These are phyloP conservation scores for Denticeps clupeoides DNA, from an alignment of 2,797 vertebrate species.

Conservation along the genomic window DNA sequence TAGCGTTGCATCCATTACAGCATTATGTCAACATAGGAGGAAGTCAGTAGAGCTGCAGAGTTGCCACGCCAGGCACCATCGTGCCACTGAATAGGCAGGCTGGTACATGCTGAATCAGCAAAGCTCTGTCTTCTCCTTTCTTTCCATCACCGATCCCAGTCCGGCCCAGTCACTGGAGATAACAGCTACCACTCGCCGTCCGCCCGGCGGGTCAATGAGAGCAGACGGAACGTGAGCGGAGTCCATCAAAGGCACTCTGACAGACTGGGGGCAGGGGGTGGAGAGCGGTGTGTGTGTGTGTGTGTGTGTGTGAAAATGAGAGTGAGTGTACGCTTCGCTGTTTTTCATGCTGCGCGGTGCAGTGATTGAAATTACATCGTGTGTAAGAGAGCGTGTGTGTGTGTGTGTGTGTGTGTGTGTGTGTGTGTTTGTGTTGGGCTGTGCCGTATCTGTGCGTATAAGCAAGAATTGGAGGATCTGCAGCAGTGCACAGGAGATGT, in stretches of 20 bases:
- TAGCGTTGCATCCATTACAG: neutral
- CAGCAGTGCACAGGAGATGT: slow-evolving; percentile 1
- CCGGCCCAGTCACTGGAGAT: slow-evolving; percentile 11
- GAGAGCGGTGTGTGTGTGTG: slow-evolving; percentile 2
- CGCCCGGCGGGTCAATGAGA: slow-evolving; percentile 14
- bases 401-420: slow-evolving; percentile 8
- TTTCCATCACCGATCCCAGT: neutral
- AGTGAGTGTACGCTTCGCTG: neutral
- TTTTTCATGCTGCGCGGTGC: neutral
- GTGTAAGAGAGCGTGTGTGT: slow-evolving; percentile 31
- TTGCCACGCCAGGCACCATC: neutral
- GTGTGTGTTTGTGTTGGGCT: neutral
- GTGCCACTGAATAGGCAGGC: no score
- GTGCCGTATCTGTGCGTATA: neutral
- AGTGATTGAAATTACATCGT: slow-evolving; percentile 5
- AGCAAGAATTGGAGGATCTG: slow-evolving; percentile 2
- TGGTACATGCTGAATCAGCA: no score
- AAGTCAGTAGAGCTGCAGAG: neutral
- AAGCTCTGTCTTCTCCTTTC: slow-evolving; percentile 1
- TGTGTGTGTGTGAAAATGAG: neutral
- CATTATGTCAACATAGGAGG: neutral
- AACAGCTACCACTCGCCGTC: slow-evolving; percentile 8
- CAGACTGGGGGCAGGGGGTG: slow-evolving; percentile 17
- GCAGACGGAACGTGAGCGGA: slow-evolving; percentile 29
- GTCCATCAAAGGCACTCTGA: slow-evolving; percentile 17